phyloP scores from a whole-genome alignment of 2,113 vertebrate species.

The Carassius gibelio region DNA sequence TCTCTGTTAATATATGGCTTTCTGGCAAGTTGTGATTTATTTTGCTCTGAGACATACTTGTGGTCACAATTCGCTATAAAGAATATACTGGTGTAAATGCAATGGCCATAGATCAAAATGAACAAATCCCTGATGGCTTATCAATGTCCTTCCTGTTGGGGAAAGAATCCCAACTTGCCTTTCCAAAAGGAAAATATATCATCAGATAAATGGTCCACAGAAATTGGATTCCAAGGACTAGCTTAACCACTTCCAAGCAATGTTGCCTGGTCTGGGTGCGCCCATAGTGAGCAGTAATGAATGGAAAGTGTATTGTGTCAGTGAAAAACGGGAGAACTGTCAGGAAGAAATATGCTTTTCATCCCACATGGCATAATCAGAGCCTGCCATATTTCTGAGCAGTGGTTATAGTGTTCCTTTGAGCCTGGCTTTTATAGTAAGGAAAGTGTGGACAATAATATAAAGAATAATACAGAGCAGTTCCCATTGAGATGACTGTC shows the following conservation, averaged over 20 bases:
- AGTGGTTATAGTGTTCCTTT: constrained; percentile 59
- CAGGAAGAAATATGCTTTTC: constrained; percentile 74
- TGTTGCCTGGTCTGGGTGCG: constrained; percentile 66
- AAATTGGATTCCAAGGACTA: constrained; percentile 73
- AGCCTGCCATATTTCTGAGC: constrained; percentile 63
- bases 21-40: constrained; percentile 74
- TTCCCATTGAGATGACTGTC: constrained; percentile 59
- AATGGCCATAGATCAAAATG: constrained; percentile 74
- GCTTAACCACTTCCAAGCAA: constrained; percentile 75
- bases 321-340: constrained; percentile 72
- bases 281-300: constrained; percentile 76
- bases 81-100: constrained; percentile 72
- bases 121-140: constrained; percentile 78
- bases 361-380: constrained; percentile 75
- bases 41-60: constrained; percentile 72
- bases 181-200: constrained; percentile 76
- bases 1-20: constrained; percentile 66
- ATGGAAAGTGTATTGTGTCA: constrained; percentile 78
- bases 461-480: constrained; percentile 59
- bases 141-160: constrained; percentile 76
- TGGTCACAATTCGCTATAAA: constrained; percentile 67
- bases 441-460: constrained; percentile 57
- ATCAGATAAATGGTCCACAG: constrained; percentile 74
- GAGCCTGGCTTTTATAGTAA: constrained; percentile 51
- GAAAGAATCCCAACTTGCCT: constrained; percentile 73